These are phyloP conservation scores for Amphilophus citrinellus DNA, from an alignment of 2,113 vertebrate species.

Conservation along the genomic window DNA sequence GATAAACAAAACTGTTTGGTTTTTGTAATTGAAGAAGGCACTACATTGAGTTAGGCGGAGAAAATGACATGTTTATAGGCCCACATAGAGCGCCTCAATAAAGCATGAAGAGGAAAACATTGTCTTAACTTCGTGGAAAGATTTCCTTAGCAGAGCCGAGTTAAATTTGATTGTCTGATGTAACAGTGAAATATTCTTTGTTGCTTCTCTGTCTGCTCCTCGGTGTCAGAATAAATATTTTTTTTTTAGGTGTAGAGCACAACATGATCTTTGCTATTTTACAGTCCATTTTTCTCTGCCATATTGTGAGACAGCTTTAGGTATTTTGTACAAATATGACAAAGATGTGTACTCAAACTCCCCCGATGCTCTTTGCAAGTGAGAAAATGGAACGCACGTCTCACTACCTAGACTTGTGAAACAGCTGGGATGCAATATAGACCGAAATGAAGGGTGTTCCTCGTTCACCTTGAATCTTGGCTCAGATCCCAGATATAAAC, in stretches of 20 bases:
- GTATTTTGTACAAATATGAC: constrained; percentile 62
- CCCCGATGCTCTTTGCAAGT: constrained; percentile 33
- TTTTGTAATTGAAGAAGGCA: constrained; percentile 38
- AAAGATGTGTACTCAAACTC: constrained; percentile 54
- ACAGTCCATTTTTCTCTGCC: constrained; percentile 27
- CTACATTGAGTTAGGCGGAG: constrained; percentile 40
- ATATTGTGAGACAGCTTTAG: constrained; percentile 25
- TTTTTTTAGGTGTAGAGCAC: constrained; percentile 17
- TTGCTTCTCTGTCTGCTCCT: constrained; percentile 11
- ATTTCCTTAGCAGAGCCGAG: constrained; percentile 36
- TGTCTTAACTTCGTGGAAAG: constrained; percentile 32
- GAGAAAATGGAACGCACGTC: constrained; percentile 50
- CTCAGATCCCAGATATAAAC: constrained; percentile 65
- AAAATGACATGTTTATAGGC: constrained; percentile 45
- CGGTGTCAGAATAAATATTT: constrained; percentile 7
- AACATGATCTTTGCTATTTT: constrained; percentile 31
- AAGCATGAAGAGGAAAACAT: constrained; percentile 29
- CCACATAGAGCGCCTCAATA: constrained; percentile 35
- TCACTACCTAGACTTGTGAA: constrained; percentile 60
- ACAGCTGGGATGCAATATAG: constrained; percentile 71
- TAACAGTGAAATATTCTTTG: constrained; percentile 22
- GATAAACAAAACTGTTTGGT: constrained; percentile 53
- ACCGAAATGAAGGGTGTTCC: constrained; percentile 64
- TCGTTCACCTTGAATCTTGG: constrained; percentile 76
- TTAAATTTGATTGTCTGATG: constrained; percentile 24